phyloP scores from a whole-genome alignment of 2,113 vertebrate species.

The Cryptomyrus ogoouensis region DNA sequence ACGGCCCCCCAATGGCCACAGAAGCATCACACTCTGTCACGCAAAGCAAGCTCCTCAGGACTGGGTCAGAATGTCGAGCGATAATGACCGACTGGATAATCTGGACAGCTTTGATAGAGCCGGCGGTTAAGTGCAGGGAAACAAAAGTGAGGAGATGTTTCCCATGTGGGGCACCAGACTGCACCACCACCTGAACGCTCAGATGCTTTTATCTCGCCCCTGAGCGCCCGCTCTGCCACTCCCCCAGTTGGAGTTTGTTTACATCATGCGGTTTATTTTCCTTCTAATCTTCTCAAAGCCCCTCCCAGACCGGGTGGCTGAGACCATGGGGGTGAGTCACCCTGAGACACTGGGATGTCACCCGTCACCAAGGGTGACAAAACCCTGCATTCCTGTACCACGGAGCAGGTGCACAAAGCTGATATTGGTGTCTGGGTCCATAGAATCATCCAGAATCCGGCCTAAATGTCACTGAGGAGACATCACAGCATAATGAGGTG shows the following conservation, averaged over 20 bases:
- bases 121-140: neutral
- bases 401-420: neutral
- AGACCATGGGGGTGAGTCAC: neutral
- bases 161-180: neutral
- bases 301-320: neutral
- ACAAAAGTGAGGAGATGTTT: neutral
- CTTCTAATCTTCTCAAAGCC: neutral
- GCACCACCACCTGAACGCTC: neutral
- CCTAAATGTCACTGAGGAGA: neutral
- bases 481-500: neutral
- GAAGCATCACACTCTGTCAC: neutral
- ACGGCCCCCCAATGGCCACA: neutral
- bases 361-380: neutral
- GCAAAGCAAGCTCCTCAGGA: neutral
- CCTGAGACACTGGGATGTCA: neutral
- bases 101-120: neutral
- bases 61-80: neutral
- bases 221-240: neutral
- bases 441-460: neutral
- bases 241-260: neutral
- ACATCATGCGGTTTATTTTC: neutral
- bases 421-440: neutral
- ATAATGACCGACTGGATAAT: neutral
- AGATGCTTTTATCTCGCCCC: neutral
- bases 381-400: neutral